Conservation (phyloP, 2,797 vertebrate species). For the Mus minutoides region DNA sequence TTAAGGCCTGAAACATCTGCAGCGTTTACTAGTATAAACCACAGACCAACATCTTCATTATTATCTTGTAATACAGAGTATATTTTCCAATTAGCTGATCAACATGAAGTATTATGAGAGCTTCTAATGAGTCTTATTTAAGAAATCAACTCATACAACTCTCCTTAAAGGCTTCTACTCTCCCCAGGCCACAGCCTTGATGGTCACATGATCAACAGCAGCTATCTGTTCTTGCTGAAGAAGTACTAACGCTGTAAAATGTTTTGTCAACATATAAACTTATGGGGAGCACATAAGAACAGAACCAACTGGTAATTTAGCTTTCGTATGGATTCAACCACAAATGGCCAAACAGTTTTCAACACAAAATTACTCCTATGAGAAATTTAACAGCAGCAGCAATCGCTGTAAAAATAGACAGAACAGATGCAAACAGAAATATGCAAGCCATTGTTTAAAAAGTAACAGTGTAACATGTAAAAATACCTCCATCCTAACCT, state of each 20-base stretch:
- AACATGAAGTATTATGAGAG: background rate
- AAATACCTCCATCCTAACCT: background rate
- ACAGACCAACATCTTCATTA: background rate
- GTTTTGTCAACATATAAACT: conserved; percentile 55
- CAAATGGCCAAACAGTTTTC: conserved; percentile 14
- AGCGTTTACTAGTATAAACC: background rate
- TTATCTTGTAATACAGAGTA: background rate
- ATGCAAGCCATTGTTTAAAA: background rate
- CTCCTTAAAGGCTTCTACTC: background rate
- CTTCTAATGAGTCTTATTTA: background rate
- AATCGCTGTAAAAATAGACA: background rate
- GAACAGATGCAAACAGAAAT: conserved; percentile 25
- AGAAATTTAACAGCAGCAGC: conserved; percentile 25
- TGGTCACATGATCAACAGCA: background rate
- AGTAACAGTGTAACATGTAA: background rate
- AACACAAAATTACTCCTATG: conserved; percentile 40
- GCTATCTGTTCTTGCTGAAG: background rate
- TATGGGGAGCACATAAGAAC: background rate
- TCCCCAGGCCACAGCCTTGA: background rate
- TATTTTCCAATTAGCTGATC: conserved; percentile 24
- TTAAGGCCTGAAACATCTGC: background rate
- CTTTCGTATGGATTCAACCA: background rate
- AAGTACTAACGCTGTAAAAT: conserved; percentile 20
- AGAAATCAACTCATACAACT: background rate
- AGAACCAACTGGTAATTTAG: conserved; percentile 46